Base-by-base conservation (phyloP, 1,140 invertebrate genomes). In the Zophobas morio region DNA sequence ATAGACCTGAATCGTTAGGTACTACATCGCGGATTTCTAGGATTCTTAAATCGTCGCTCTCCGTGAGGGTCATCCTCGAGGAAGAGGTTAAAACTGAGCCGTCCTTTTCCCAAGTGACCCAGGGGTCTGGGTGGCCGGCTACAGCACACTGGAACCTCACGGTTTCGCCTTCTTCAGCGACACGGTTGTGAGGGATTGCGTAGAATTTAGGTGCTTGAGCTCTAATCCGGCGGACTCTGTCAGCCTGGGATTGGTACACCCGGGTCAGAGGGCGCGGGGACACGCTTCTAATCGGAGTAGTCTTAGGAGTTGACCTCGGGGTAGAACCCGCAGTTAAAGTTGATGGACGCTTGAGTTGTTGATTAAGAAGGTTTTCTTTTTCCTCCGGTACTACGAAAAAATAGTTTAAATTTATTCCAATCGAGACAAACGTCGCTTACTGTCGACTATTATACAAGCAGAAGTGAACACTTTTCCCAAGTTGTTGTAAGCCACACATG, bases 51-150 rank as follows among this genome's bases (percentile, higher is more conserved):
- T 96, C 95, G 75, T 95, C 93, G 47, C 91, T 90, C 83, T 96
- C 94, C 53, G 90, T 92, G 2, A 96, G 89, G 0, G 88, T 89
- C 3, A 95, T 90, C 49, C 94, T 89, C 0, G 90, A 85, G 0
- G 89, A 91, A 0, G 91, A 90, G 0, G 89, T 92, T 1, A 94
- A 88, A 20, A 89, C 86, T 2, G 88, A 78, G 1, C 93, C 92
- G 81, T 96, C 92, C 83, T 95, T 95, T 82, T 95, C 93, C 95
- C 95, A 96, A 1, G 90, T 90, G 0, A 92, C 89, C 92, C 92
- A 94, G 0, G 94, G 94, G 0, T 90, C 86, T 0, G 94, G 94
- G 80, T 94, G 89, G 0, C 95, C 95, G 3, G 90, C 90, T 0
- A 95, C 91, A 1, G 94, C 91, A 81, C 94, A 95, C 81, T 95